Percentiles rank a stretch among this genome's conserved stretches.
phyloP scores from a whole-genome alignment of 2,113 vertebrate genomes.

The Myrmecobius fasciatus region DNA sequence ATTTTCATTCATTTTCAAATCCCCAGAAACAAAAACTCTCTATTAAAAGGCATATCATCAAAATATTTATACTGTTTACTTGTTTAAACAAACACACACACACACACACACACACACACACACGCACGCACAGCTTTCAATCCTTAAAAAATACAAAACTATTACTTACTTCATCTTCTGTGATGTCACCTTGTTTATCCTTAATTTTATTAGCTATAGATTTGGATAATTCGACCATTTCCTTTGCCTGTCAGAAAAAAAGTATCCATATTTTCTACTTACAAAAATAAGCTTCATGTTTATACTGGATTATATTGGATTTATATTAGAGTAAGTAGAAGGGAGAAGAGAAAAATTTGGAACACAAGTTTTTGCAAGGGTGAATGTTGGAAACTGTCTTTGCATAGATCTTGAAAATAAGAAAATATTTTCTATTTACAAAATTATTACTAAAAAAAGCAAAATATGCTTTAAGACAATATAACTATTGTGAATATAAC shows the following conservation, averaged over 20 bases:
- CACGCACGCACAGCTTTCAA: neutral
- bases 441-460: too few species aligned
- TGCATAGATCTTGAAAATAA: too few species aligned
- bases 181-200: constrained; percentile 98
- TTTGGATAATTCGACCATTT: constrained; percentile 98
- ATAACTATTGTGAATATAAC: neutral
- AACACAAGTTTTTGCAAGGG: too few species aligned
- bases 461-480: constrained; percentile 31
- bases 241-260: constrained; percentile 91
- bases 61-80: neutral
- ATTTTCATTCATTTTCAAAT: constrained; percentile 33
- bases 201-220: constrained; percentile 99
- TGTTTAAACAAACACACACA: neutral
- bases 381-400: too few species aligned
- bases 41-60: neutral
- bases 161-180: constrained; percentile 94
- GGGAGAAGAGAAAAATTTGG: too few species aligned
- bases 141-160: constrained; percentile 34
- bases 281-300: neutral
- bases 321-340: too few species aligned
- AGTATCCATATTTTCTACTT: constrained; percentile 22
- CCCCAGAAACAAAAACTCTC: constrained; percentile 34
- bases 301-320: too few species aligned
- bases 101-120: too few species aligned
- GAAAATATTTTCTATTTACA: constrained; percentile 30